Percentiles rank a stretch among this genome's conserved stretches.
Conservation (phyloP, 2,113 vertebrate species). For the Antechinus stuartii region DNA sequence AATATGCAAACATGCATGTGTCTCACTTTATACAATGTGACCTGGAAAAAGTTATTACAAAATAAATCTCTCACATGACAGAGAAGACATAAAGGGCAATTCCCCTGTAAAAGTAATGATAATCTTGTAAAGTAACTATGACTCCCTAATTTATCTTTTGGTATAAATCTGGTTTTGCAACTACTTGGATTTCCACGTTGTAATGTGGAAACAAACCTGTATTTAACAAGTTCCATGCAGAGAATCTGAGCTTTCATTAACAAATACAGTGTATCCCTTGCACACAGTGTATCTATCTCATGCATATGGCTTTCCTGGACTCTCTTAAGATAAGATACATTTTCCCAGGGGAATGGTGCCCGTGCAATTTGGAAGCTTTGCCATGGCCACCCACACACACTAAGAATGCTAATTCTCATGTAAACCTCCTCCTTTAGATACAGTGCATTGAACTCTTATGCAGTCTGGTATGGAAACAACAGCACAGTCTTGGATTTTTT, state of each 20-base stretch:
- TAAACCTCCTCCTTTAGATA: neutral
- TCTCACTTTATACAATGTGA: neutral
- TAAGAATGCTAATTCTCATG: neutral
- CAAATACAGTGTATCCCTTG: neutral
- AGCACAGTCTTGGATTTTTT: neutral
- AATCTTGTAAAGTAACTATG: neutral
- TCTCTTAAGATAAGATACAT: slow-evolving; percentile 4
- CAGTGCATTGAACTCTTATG: neutral
- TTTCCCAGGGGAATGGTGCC: neutral
- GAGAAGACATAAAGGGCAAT: neutral
- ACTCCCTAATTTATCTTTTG: neutral
- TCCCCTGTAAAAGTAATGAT: neutral
- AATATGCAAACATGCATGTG: neutral
- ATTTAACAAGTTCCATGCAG: neutral
- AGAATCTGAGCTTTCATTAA: neutral
- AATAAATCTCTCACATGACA: neutral
- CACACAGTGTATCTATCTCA: neutral
- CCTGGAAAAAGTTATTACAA: neutral
- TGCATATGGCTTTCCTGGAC: neutral
- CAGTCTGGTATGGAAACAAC: neutral
- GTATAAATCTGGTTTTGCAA: neutral
- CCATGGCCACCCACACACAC: neutral
- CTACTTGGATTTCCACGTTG: neutral
- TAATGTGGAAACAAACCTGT: neutral
- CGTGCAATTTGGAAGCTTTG: neutral